These are phyloP conservation scores for Artibeus lituratus DNA, from an alignment of 2,797 vertebrate species.

Conservation along the genomic window DNA sequence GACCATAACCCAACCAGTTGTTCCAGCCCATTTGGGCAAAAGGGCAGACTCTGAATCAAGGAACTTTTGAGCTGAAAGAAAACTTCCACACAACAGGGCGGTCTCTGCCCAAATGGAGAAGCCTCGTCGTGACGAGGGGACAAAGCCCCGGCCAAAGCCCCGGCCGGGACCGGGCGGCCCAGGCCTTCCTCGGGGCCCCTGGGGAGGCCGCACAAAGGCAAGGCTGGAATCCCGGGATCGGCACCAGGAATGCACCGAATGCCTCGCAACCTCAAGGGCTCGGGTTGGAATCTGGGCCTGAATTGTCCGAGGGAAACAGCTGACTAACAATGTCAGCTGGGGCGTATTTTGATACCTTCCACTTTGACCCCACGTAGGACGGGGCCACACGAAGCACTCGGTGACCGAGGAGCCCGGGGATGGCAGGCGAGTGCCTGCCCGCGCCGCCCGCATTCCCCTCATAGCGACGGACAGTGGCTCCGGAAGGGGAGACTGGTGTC, in stretches of 20 bases:
- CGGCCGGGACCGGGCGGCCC: not conserved
- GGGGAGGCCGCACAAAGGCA: slow-evolving; percentile 9
- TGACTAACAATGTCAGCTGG: slow-evolving; percentile 78
- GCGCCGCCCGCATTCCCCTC: slow-evolving; percentile 63
- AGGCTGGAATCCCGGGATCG: slow-evolving; percentile 68
- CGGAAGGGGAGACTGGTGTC: slow-evolving; percentile 41
- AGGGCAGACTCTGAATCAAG: not conserved
- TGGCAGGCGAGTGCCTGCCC: not conserved
- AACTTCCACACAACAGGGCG: not conserved
- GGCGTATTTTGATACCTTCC: slow-evolving; percentile 73
- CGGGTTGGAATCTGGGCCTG: slow-evolving; percentile 55
- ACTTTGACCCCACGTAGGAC: slow-evolving; percentile 35
- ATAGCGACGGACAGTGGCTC: slow-evolving; percentile 52
- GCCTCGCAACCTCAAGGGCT: slow-evolving; percentile 12
- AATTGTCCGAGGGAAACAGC: slow-evolving; percentile 63
- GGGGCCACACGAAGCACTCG: slow-evolving; percentile 19
- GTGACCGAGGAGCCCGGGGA: not conserved
- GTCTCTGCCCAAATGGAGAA: not conserved
- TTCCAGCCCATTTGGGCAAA: not conserved
- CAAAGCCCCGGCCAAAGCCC: too few species aligned
- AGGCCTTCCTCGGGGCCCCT: not conserved
- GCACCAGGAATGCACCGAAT: slow-evolving; percentile 65
- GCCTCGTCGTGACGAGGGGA: not conserved
- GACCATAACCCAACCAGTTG: not conserved
- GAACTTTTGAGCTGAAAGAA: not conserved